Evolutionary conservation across 2,113 vertebrate genomes (phyloP), one percentile per base, ranked within the genome.

Genomic region (Ibidorhyncha struthersii): DNA sequence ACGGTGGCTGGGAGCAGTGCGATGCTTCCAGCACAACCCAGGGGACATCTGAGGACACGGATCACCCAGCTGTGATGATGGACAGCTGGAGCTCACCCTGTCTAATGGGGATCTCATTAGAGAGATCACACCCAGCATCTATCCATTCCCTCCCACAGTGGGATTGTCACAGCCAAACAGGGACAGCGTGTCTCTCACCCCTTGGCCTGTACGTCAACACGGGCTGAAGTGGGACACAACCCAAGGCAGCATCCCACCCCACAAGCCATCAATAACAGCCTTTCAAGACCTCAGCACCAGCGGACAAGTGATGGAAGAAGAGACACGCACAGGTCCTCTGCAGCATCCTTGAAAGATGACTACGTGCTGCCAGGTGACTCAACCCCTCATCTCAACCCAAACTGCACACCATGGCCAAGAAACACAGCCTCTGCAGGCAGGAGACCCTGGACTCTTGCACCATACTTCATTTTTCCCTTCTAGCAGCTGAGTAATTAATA

Each of bases 401-500:
- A 52, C 26, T 2, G 0, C 8, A 5, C 0, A 1, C 17, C 79
- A 32, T 5, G 3, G 38, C 34, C 36, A 3, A 58, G 65, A 32
- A 63, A 19, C 2, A 2, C 38, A 40, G 36, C 25, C 59, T 67
- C 66, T 62, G 55, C 55, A n/a, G 70, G 62, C 27, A 59, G 73
- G 18, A 91, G 7, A 67, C 22, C 34, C 65, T 10, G 43, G 55
- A 6, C 41, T 62, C 72, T 47, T 65, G n/a, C 67, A n/a, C n/a
- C 56, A 2, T 0, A 4, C 21, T n/a, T 72, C 9, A 6, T 19
- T 80, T 62, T 23, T 1, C 26, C 40, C 6, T 61, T 59, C 47
- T 38, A 71, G 41, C 6, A 7, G 55, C 40, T 43, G 66, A 82
- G 78, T 87, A 96, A 65, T 67, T 32, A 50, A 56, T 6, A 2